These are phyloP conservation scores for Orthosia cruda DNA, from an alignment of 2,888 invertebrate genomes.

Conservation along the genomic window DNA sequence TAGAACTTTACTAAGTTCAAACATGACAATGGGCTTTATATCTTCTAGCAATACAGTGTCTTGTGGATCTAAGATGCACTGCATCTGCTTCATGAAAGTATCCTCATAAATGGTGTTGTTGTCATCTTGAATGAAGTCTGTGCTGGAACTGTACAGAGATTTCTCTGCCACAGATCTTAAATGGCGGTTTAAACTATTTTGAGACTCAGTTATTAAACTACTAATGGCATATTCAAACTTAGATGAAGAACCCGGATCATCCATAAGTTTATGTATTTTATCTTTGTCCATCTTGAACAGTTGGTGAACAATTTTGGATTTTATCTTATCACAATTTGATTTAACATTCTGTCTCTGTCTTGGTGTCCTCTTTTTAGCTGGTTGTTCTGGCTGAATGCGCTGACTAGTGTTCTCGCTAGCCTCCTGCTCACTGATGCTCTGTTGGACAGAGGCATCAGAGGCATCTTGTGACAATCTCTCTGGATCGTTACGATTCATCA, in stretches of 20 bases:
- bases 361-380: constrained; percentile 77
- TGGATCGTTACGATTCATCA: constrained; percentile 83
- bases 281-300: constrained; percentile 90
- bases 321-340: constrained; percentile 86
- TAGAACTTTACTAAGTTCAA: constrained; percentile 91
- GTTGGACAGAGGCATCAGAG: constrained; percentile 66
- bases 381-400: constrained; percentile 75
- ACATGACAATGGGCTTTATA: constrained; percentile 92
- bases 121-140: constrained; percentile 91
- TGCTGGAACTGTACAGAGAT: constrained; percentile 84
- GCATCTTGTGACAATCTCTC: constrained; percentile 70
- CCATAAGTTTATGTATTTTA: constrained; percentile 89
- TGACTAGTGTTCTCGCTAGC: constrained; percentile 62
- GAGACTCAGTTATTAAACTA: constrained; percentile 89
- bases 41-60: constrained; percentile 91
- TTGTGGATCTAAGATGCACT: constrained; percentile 91
- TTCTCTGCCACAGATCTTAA: constrained; percentile 89
- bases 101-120: constrained; percentile 93
- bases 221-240: constrained; percentile 90
- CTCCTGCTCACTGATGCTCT: constrained; percentile 69
- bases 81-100: constrained; percentile 95
- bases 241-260: constrained; percentile 89
- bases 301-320: constrained; percentile 89
- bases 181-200: constrained; percentile 88
- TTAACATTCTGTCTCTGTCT: constrained; percentile 77